Base-by-base conservation (phyloP, 2,888 invertebrate species). In the Drosophila hamatofila region DNA sequence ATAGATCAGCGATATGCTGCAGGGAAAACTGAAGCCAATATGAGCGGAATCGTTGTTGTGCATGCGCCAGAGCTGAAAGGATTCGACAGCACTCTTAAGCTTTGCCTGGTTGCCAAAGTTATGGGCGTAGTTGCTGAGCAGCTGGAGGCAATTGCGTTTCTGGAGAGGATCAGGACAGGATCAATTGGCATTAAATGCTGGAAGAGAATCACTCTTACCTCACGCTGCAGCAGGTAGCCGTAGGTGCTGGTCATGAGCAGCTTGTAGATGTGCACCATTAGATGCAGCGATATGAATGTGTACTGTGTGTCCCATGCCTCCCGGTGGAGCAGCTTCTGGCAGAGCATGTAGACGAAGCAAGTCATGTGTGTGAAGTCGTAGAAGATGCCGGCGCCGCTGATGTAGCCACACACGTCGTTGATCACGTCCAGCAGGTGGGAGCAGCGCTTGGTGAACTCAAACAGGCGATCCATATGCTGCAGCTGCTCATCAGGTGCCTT, bases 341-440 rank as follows among this genome's bases (percentile, higher is more conserved):
- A 92, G 5, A 92, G 55, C 23, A 91, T 66, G 64, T 90, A 92
- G 5, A 84, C 81, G 59, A 91, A 80, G 66, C 80, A 82, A 9
- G 92, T 90, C 67, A 88, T 72, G 51, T 91, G 80, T 1, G 81
- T 77, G 35, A 92, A 92, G 55, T 92, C 92, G 61, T 92, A 89
- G 54, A 92, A 90, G 16, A 87, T 60, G 27, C 80, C 83, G 0
- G 68, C 61, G 27, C 82, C 82, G 9, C 76, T 74, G 1, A 76
- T 64, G 9, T 69, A 54, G 2, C 84, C 76, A 35, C 88, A 91
- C 0, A 91, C 74, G 2, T 42, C 48, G 69, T 92, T 92, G 1
- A 92, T 18, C 16, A 72, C 75, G 18, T 46, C 35, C 8, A 92
- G 68, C n/a, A 92, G 51, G 9, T 72, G 64, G 3, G 74, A 78